Conservation (phyloP, 2,113 vertebrate species). For the Irena cyanogastra region DNA sequence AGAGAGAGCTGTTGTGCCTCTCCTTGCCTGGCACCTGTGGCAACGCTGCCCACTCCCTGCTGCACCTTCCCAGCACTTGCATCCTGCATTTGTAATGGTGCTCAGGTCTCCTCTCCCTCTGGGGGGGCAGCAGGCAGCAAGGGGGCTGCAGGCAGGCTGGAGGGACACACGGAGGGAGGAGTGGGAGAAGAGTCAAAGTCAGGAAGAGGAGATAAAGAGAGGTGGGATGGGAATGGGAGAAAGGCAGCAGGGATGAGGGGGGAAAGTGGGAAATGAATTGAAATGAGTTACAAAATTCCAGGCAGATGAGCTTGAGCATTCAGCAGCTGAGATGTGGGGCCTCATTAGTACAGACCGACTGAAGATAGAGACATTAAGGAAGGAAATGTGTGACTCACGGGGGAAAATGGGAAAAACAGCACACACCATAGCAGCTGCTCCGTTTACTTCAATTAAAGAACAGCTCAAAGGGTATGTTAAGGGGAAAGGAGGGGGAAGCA, state of each 20-base stretch:
- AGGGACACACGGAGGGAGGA: not conserved
- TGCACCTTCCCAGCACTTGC: not conserved
- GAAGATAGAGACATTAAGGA: conserved; percentile 72
- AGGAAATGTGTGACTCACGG: conserved; percentile 69
- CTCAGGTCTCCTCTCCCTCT: not conserved
- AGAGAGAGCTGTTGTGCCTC: not conserved
- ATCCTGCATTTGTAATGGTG: not conserved
- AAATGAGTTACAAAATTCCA: conserved; percentile 45
- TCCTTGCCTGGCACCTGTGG: accelerated
- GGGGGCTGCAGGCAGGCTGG: not conserved
- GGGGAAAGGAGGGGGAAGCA: conserved; percentile 7
- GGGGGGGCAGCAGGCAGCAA: not conserved
- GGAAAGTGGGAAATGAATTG: conserved; percentile 30
- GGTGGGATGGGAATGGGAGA: not conserved
- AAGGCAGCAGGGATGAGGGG: not conserved
- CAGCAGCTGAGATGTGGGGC: conserved; percentile 62
- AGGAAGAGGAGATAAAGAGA: not conserved
- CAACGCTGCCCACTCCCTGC: not conserved
- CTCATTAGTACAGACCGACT: conserved; percentile 67
- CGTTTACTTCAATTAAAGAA: conserved; percentile 70
- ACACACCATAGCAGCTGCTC: conserved; percentile 69
- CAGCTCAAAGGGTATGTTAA: conserved; percentile 69
- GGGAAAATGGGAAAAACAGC: conserved; percentile 68
- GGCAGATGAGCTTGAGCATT: conserved; percentile 32
- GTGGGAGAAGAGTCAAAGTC: not conserved